phyloP scores from a whole-genome alignment of 2,888 invertebrate genomes.

The Hylaea fasciaria region DNA sequence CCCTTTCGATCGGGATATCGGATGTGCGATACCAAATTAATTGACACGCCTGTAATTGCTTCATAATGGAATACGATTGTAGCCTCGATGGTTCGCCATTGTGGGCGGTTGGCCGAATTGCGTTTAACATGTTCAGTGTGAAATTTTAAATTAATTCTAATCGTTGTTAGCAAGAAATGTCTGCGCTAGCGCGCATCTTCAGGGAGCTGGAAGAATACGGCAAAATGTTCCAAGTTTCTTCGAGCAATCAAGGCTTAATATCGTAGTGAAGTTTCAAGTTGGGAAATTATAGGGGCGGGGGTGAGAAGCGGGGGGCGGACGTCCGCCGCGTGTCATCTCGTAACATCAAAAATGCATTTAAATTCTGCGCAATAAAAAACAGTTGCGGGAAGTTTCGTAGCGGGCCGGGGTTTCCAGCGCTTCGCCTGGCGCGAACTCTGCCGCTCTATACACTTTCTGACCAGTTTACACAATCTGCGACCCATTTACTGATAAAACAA shows the following conservation, averaged over 20 bases:
- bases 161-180: conserved; percentile 79
- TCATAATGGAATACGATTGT: conserved; percentile 57
- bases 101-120: conserved; percentile 41
- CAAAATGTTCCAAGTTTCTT: conserved; percentile 85
- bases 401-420: conserved; percentile 69
- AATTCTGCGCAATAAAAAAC: conserved; percentile 85
- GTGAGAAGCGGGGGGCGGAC: conserved; percentile 64
- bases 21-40: conserved; percentile 67
- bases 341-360: conserved; percentile 86
- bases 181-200: conserved; percentile 78
- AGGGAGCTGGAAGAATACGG: conserved; percentile 83
- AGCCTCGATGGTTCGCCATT: conserved; percentile 39
- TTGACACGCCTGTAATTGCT: conserved; percentile 60
- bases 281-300: conserved; percentile 83
- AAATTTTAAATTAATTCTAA: conserved; percentile 77
- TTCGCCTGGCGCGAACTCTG: conserved; percentile 27
- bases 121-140: conserved; percentile 53
- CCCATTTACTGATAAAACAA: conserved; percentile 61
- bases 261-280: conserved; percentile 84
- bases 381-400: conserved; percentile 80
- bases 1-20: conserved; percentile 74
- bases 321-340: conserved; percentile 85
- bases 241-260: conserved; percentile 85
- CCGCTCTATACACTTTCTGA: conserved; percentile 64
- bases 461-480: conserved; percentile 57